phyloP scores from a whole-genome alignment of 2,888 invertebrate genomes.

The Aradus depressus region DNA sequence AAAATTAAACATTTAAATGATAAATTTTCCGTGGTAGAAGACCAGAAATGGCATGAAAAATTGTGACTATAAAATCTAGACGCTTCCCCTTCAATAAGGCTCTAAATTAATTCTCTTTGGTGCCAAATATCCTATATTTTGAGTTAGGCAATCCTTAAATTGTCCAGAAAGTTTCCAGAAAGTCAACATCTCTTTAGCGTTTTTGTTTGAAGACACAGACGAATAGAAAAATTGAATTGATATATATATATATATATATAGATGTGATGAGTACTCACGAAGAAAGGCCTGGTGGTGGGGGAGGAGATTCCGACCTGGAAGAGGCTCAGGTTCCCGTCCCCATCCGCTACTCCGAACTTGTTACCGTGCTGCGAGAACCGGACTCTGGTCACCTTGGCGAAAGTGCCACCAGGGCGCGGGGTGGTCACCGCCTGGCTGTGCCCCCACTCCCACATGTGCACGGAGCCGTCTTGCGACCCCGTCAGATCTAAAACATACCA shows the following conservation, averaged over 20 bases:
- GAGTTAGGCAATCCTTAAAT: too few species aligned
- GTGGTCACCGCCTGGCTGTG: conserved; percentile 82
- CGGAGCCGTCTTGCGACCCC: conserved; percentile 92
- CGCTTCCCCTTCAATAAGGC: too few species aligned
- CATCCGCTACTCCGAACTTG: conserved; percentile 96
- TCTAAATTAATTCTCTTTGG: too few species aligned
- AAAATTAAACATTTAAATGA: too few species aligned
- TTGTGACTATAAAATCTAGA: too few species aligned
- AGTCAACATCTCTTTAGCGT: too few species aligned
- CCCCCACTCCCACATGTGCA: conserved; percentile 97
- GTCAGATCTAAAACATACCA: conserved; percentile 70
- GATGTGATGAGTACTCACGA: conserved; percentile 51
- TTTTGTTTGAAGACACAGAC: too few species aligned
- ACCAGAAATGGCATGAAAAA: too few species aligned
- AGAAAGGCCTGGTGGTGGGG: conserved; percentile 68
- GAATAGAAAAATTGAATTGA: too few species aligned
- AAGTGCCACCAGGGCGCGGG: conserved; percentile 86
- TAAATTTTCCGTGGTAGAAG: too few species aligned
- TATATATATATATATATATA: neutral
- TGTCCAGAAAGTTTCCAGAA: too few species aligned
- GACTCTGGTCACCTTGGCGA: conserved; percentile 90
- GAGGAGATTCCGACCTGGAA: conserved; percentile 83
- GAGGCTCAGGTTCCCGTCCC: conserved; percentile 90
- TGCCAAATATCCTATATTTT: too few species aligned
- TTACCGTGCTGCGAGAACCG: conserved; percentile 93